Percentiles rank a stretch among this genome's conserved stretches.
Conservation (phyloP, 1,140 invertebrate species). For the Acromyrmex charruanus region DNA sequence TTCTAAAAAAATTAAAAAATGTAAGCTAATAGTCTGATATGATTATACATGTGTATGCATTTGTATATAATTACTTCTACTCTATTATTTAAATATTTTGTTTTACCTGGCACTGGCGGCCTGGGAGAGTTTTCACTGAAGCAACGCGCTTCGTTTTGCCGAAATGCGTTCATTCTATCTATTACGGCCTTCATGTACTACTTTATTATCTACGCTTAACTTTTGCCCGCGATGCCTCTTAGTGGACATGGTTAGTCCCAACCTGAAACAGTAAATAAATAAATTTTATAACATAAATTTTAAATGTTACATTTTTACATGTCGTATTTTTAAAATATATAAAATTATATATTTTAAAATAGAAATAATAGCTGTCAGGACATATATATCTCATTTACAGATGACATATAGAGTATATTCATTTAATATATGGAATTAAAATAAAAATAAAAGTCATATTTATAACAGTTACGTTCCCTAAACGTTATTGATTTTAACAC, state of each 20-base stretch:
- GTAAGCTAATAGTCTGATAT: neutral
- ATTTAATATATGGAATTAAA: conserved; percentile 14
- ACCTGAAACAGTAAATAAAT: conserved; percentile 79
- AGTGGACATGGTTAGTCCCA: conserved; percentile 86
- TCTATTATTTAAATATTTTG: conserved; percentile 44
- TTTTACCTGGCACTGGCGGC: conserved; percentile 86
- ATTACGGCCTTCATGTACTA: conserved; percentile 83
- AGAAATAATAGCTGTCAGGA: conserved; percentile 6
- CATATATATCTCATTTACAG: neutral
- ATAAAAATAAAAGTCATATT: neutral
- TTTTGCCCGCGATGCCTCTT: conserved; percentile 84
- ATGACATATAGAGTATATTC: neutral
- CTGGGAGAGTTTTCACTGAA: conserved; percentile 88
- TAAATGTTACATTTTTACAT: neutral
- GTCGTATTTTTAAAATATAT: neutral
- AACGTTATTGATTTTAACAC: conserved; percentile 20
- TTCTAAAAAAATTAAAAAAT: neutral
- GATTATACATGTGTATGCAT: neutral
- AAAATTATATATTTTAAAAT: neutral
- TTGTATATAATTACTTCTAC: neutral
- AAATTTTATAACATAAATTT: conserved; percentile 28
- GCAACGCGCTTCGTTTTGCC: conserved; percentile 84
- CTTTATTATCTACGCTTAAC: conserved; percentile 84
- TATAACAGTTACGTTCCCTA: neutral
- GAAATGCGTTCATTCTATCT: conserved; percentile 86